phyloP scores from a whole-genome alignment of 1,140 invertebrate genomes.

The Cyrtorhinus lividipennis region DNA sequence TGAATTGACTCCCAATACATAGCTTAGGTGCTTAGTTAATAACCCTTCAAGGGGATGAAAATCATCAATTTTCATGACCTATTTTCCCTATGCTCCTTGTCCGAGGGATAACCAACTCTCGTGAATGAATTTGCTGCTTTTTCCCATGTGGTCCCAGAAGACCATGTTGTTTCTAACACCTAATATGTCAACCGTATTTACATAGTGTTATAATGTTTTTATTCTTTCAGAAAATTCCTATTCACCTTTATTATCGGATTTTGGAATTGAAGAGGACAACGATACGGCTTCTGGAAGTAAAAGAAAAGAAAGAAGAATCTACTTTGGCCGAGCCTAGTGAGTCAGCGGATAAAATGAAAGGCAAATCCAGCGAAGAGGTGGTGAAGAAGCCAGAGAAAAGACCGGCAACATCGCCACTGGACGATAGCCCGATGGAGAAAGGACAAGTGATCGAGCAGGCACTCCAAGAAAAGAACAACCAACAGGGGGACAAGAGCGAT shows the following conservation, averaged over 20 bases:
- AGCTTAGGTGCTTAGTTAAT: too few relatives aligned
- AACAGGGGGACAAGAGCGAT: background rate
- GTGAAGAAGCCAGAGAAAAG: background rate
- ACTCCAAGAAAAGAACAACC: background rate
- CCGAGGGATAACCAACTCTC: too few relatives aligned
- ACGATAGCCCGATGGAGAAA: background rate
- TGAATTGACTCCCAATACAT: too few relatives aligned
- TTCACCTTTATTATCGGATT: conserved; percentile 44
- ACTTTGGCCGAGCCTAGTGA: background rate
- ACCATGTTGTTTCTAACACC: too few relatives aligned
- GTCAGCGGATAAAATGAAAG: background rate
- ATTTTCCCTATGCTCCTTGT: too few relatives aligned
- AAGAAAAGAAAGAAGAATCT: conserved; percentile 3
- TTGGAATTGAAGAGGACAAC: conserved; percentile 39
- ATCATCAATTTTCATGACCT: too few relatives aligned
- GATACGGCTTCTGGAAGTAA: conserved; percentile 29
- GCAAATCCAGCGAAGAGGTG: background rate
- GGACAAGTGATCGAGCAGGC: background rate
- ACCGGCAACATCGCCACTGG: background rate
- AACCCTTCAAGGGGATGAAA: too few relatives aligned
- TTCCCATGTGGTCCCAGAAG: too few relatives aligned
- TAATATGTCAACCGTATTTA: too few relatives aligned
- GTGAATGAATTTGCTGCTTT: too few relatives aligned
- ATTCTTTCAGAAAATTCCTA: conserved; percentile 41
- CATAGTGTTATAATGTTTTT: too few relatives aligned